Conservation (phyloP, 1,140 invertebrate species). For the Dysdera silvatica region DNA sequence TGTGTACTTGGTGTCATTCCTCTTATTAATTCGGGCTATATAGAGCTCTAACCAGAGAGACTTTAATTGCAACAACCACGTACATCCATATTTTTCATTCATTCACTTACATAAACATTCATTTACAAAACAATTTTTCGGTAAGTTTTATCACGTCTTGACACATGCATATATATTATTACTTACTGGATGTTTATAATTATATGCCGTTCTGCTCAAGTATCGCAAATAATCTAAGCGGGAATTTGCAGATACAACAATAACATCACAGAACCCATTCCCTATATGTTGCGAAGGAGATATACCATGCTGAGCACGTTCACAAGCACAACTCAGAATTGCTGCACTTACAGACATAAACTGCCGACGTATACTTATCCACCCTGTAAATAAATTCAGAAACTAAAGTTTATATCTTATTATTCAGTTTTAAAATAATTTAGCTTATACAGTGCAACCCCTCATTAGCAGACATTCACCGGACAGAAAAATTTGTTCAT, state of each 20-base stretch:
- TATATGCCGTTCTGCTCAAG: slow-evolving; percentile 45
- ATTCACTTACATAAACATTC: too few relatives aligned
- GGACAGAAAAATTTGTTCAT: too few relatives aligned
- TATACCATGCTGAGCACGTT: slow-evolving; percentile 63
- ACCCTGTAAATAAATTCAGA: slow-evolving; percentile 36
- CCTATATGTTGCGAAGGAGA: slow-evolving; percentile 71
- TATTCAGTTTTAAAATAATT: too few relatives aligned
- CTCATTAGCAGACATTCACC: too few relatives aligned
- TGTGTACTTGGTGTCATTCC: too few relatives aligned
- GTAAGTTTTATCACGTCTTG: too few relatives aligned
- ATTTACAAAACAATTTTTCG: too few relatives aligned
- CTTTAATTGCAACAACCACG: background rate
- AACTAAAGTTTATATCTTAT: background rate
- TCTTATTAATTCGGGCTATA: too few relatives aligned
- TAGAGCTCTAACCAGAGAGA: background rate
- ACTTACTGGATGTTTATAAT: slow-evolving; percentile 54
- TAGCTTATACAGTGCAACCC: too few relatives aligned
- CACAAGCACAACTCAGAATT: slow-evolving; percentile 69
- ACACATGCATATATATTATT: too few relatives aligned
- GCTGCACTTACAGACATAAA: slow-evolving; percentile 71
- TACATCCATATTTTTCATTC: too few relatives aligned
- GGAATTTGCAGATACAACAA: slow-evolving; percentile 65
- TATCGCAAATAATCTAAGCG: slow-evolving; percentile 65
- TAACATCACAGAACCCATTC: slow-evolving; percentile 70
- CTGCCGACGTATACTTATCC: slow-evolving; percentile 50